Conservation (phyloP, 2,888 invertebrate genomes). For the Oxyteleia sp. region DNA sequence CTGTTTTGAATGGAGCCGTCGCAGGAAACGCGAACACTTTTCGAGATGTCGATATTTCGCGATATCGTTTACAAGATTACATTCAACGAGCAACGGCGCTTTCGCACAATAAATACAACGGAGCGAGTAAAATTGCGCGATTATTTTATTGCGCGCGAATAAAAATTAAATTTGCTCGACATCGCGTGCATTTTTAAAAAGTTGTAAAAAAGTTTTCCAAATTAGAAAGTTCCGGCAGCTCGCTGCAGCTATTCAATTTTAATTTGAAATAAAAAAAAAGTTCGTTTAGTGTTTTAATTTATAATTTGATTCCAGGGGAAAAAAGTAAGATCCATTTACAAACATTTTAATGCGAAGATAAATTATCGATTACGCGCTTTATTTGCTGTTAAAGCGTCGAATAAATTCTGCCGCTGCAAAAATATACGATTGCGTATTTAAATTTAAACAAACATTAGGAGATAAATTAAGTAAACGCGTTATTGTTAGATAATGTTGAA, state of each 20-base stretch:
- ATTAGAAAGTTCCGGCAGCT: not conserved
- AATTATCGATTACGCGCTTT: conserved; percentile 25
- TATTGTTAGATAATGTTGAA: conserved; percentile 33
- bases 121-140: too few relatives aligned
- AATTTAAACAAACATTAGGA: conserved; percentile 35
- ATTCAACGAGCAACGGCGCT: too few relatives aligned
- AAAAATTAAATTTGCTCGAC: too few relatives aligned
- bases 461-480: conserved; percentile 30
- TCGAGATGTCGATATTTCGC: too few relatives aligned
- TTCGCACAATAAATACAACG: too few relatives aligned
- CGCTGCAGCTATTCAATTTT: not conserved
- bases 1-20: too few relatives aligned
- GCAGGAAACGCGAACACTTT: too few relatives aligned
- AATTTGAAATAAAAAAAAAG: conserved; percentile 6
- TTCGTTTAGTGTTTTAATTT: conserved; percentile 8
- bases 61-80: too few relatives aligned
- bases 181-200: too few relatives aligned
- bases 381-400: conserved; percentile 27
- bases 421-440: conserved; percentile 30
- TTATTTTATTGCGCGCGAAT: too few relatives aligned
- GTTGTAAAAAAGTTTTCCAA: too few relatives aligned
- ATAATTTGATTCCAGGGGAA: conserved; percentile 4
- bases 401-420: conserved; percentile 13
- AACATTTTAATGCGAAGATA: conserved; percentile 24
- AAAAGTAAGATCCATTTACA: conserved; percentile 13